phyloP scores from a whole-genome alignment of 1,140 invertebrate genomes.

The Riptortus pedestris region DNA sequence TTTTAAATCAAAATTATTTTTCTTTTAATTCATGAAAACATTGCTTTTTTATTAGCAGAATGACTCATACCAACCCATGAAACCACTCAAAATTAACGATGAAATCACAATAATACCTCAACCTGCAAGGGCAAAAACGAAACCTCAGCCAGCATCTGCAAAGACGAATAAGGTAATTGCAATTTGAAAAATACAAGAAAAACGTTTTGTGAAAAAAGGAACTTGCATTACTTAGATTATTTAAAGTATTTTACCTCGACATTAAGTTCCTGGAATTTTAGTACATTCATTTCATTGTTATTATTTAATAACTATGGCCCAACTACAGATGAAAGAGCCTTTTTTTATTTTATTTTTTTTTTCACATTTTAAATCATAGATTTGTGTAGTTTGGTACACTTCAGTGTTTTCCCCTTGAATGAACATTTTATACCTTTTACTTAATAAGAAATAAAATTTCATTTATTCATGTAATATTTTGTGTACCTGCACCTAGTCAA shows the following conservation, averaged over 20 bases:
- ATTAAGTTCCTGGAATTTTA: too few relatives aligned
- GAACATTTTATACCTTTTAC: background rate
- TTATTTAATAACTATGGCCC: background rate
- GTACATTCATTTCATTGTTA: too few relatives aligned
- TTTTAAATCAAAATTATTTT: background rate
- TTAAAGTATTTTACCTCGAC: too few relatives aligned
- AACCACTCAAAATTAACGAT: constrained; percentile 81
- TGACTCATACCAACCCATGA: constrained; percentile 52
- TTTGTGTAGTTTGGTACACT: background rate
- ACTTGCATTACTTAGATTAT: too few relatives aligned
- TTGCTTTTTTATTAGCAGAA: constrained; percentile 37
- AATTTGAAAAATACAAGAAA: background rate
- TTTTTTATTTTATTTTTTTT: background rate
- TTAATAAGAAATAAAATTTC: too few relatives aligned
- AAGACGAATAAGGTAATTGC: constrained; percentile 20
- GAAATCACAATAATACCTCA: constrained; percentile 88
- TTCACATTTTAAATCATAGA: background rate
- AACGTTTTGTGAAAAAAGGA: too few relatives aligned
- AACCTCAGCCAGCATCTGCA: constrained; percentile 25
- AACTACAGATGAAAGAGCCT: background rate
- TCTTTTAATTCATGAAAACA: constrained; percentile 5
- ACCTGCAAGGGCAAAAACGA: constrained; percentile 42
- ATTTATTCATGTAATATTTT: too few relatives aligned
- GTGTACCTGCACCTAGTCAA: too few relatives aligned
- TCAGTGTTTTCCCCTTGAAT: background rate